A percentile compares a stretch with the other conserved stretches of the same genome.
phyloP scores from a whole-genome alignment of 2,888 invertebrate genomes.

The Rhagium mordax region DNA sequence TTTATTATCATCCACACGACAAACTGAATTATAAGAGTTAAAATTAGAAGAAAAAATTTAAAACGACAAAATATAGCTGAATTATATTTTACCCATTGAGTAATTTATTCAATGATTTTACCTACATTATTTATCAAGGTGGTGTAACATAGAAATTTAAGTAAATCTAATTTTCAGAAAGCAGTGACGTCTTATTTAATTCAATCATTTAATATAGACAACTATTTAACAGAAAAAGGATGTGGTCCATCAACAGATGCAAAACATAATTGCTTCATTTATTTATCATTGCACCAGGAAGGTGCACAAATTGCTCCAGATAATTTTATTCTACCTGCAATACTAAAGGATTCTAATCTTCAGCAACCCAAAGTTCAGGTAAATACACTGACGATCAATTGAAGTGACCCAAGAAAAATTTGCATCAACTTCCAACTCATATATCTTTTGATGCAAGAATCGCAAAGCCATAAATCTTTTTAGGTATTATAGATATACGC shows the following conservation, averaged over 20 bases:
- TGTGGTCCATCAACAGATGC: constrained; percentile 63
- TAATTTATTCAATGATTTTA: too few species aligned
- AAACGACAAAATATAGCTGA: too few species aligned
- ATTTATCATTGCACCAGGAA: constrained; percentile 70
- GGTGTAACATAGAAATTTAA: not conserved
- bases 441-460: too few species aligned
- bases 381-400: constrained; percentile 52
- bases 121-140: too few species aligned
- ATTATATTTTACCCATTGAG: too few species aligned
- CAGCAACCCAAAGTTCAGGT: constrained; percentile 75
- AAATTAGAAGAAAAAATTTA: too few species aligned
- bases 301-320: constrained; percentile 72
- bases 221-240: constrained; percentile 59
- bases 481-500: too few species aligned
- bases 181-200: constrained; percentile 52
- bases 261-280: constrained; percentile 68
- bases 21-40: too few species aligned
- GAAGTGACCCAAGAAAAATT: too few species aligned
- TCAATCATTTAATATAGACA: constrained; percentile 55
- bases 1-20: too few species aligned
- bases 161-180: constrained; percentile 48
- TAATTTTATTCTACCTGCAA: constrained; percentile 79
- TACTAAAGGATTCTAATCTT: constrained; percentile 73
- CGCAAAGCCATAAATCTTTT: too few species aligned
- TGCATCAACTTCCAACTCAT: too few species aligned